These are phyloP conservation scores for Limnephilus auricula DNA, from an alignment of 2,888 invertebrate species.

Conservation along the genomic window DNA sequence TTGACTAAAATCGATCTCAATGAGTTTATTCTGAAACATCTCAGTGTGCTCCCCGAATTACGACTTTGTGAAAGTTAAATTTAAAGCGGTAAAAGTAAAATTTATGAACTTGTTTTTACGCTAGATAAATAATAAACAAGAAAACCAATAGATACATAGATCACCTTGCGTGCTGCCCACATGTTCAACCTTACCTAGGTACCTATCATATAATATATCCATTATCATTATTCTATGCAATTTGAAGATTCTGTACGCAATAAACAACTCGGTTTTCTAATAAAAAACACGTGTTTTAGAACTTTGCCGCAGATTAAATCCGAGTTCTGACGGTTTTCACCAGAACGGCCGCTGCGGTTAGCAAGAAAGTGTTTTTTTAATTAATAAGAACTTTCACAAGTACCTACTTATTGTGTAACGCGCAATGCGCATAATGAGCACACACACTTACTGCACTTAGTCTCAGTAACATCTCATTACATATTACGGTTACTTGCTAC, in stretches of 20 bases:
- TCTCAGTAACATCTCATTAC: constrained; percentile 26
- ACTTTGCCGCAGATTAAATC: background rate
- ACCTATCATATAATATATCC: background rate
- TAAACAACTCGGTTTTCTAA: background rate
- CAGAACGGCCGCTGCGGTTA: background rate
- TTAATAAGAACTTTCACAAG: constrained; percentile 41
- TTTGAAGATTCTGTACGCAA: background rate
- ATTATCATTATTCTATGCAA: background rate
- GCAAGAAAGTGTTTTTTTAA: constrained; percentile 48
- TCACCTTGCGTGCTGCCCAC: background rate
- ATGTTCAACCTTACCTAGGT: background rate
- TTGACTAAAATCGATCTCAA: background rate
- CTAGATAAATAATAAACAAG: background rate
- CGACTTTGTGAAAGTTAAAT: background rate
- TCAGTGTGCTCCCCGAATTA: background rate
- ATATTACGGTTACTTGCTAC: constrained; percentile 9
- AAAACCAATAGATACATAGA: background rate
- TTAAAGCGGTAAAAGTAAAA: background rate
- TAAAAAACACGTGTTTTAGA: constrained; percentile 18
- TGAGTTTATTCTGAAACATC: background rate
- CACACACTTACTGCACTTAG: background rate
- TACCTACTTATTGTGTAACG: constrained; percentile 29
- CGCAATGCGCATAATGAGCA: background rate
- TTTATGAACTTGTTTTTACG: background rate
- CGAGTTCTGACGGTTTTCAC: background rate